phyloP scores from a whole-genome alignment of 2,888 invertebrate species.

The Conus canariensis region DNA sequence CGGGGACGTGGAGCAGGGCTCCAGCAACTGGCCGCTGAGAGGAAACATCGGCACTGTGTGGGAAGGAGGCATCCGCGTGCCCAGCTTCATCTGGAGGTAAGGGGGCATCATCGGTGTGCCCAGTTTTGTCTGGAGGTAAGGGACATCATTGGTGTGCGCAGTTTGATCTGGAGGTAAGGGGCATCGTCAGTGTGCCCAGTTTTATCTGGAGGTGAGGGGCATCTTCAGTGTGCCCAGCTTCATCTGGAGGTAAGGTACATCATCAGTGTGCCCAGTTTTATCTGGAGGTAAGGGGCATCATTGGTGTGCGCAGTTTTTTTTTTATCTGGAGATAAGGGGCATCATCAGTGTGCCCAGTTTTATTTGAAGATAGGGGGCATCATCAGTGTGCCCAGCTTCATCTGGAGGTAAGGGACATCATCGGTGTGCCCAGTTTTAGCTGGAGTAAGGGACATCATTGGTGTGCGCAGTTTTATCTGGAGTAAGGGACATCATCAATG shows the following conservation, averaged over 20 bases:
- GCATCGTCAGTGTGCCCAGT: neutral
- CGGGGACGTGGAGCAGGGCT: slow-evolving; percentile 68
- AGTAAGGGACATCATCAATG: neutral
- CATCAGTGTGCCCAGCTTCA: too few relatives aligned
- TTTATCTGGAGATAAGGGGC: neutral
- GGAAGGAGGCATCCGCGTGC: slow-evolving; percentile 85
- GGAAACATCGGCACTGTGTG: slow-evolving; percentile 88
- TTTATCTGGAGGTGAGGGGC: too few relatives aligned
- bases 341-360: neutral
- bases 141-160: neutral
- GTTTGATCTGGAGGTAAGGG: neutral
- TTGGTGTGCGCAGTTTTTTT: neutral
- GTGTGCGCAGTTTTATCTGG: neutral
- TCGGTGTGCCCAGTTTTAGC: neutral
- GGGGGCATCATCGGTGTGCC: neutral
- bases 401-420: too few relatives aligned
- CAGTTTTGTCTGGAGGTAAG: neutral
- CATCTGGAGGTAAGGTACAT: neutral
- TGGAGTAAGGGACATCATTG: neutral
- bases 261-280: neutral
- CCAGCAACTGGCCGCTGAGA: slow-evolving; percentile 78
- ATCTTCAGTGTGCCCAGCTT: neutral
- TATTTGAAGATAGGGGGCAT: neutral
- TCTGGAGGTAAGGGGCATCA: too few relatives aligned
- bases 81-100: slow-evolving; percentile 74